Base-by-base conservation (phyloP, 2,888 invertebrate species). In the Scaptodrosophila latifasciaeformis region DNA sequence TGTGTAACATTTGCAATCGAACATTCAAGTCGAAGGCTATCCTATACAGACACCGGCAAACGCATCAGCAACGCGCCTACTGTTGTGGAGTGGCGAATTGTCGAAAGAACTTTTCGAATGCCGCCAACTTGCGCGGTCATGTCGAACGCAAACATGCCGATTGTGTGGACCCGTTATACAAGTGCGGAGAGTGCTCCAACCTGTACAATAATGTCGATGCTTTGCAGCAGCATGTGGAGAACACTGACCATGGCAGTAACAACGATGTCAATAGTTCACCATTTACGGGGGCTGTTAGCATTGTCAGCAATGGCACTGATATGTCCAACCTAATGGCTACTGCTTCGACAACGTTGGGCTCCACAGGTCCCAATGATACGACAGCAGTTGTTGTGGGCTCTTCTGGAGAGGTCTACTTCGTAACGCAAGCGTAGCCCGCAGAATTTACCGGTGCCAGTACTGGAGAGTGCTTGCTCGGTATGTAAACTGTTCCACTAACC, bases 31-130 rank as follows among this genome's bases (percentile, higher is more conserved):
- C 89, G 39, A 90, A 90, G 78, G 89, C 90, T 0, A 84, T 90
- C 12, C 86, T 90, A 2, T 90, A 90, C 82, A 86, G 90, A 2
- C 90, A 90, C 68, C 81, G 90, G 2, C 90, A 90, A 71, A 90
- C 90, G 1, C 90, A 90, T 83, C 90, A 90, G 70, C 88, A 89
- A 65, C 76, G 84, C 6, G 83, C 85, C 3, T 86, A 82, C 53
- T 83, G 83, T 44, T 86, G 86, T 51, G 85, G 84, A 2, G 74
- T 83, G 1, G 59, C 76, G 21, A 89, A 69, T 87, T 90, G 46
- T 44, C 80, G 84, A 19, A 85, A 85, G 62, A 81, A 84, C 37
- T 86, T 86, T 54, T 83, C 86, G 10, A 84, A 84, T 37, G 74
- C 83, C 2, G 65, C 75, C 9, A 86, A 85, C 24, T 54, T 86